Percentiles rank a stretch among this genome's conserved stretches.
Evolutionary conservation across 2,888 invertebrate genomes (phyloP).

Genomic region (Polia nebulosa): DNA sequence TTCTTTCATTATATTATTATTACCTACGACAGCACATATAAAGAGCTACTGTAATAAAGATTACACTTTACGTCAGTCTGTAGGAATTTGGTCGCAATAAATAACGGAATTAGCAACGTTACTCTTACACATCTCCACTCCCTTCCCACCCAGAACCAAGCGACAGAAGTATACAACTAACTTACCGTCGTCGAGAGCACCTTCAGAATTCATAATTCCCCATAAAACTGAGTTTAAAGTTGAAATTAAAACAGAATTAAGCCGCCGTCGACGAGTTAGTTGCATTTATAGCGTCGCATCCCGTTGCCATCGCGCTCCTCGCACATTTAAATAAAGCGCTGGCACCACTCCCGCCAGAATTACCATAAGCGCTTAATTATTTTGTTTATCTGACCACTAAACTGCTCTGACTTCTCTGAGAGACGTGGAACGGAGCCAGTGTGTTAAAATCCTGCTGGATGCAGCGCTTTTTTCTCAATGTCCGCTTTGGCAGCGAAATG

Average conservation of each 20-base stretch:
- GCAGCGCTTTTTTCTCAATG: constrained; percentile 43
- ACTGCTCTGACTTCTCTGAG: constrained; percentile 77
- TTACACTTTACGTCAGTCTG: too few species aligned
- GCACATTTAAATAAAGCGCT: constrained; percentile 76
- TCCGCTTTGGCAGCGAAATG: constrained; percentile 49
- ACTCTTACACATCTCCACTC: background rate
- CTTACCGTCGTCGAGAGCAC: constrained; percentile 44
- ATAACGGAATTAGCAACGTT: constrained; percentile 15
- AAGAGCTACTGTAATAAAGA: too few species aligned
- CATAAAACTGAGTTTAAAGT: constrained; percentile 73
- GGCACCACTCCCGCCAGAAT: constrained; percentile 70
- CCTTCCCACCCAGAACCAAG: constrained; percentile 17
- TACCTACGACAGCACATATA: too few species aligned
- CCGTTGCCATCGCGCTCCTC: constrained; percentile 33
- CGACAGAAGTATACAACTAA: constrained; percentile 47
- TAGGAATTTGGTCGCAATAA: too few species aligned
- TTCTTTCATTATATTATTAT: too few species aligned
- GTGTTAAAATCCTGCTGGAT: constrained; percentile 51
- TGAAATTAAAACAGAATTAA: constrained; percentile 79
- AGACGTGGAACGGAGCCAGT: constrained; percentile 72
- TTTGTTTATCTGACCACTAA: constrained; percentile 88
- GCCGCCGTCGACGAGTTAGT: constrained; percentile 70
- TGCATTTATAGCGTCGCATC: constrained; percentile 73
- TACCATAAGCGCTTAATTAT: constrained; percentile 86
- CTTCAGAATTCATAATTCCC: constrained; percentile 72